Percentiles rank a stretch among this genome's conserved stretches.
These are phyloP conservation scores for Isaurus tuberculatus DNA, from an alignment of 92 coral and sea anemone species.

Conservation along the genomic window DNA sequence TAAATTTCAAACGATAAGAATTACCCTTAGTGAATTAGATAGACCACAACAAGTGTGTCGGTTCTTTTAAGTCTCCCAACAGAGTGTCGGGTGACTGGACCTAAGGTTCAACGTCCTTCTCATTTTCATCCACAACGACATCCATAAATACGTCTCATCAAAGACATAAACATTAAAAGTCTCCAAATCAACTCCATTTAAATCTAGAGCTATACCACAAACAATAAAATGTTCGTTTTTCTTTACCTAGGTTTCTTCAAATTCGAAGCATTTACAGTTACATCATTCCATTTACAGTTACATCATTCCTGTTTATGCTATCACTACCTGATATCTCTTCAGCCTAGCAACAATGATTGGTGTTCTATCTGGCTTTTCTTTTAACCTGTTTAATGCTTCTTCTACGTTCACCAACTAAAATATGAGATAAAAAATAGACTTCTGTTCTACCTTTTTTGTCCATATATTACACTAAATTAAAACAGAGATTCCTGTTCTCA, in stretches of 20 bases:
- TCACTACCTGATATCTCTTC: conserved; percentile 27
- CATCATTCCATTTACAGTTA: no score
- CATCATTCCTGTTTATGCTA: no score
- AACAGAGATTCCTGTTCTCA: no score
- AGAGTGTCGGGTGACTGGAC: no score
- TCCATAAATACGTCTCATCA: neutral
- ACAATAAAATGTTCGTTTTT: neutral
- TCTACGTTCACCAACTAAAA: conserved; percentile 38
- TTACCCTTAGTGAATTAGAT: no score
- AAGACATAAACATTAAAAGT: neutral
- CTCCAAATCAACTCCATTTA: neutral
- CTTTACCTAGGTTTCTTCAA: neutral
- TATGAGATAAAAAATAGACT: neutral
- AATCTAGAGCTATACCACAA: neutral
- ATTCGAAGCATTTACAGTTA: neutral
- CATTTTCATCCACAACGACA: neutral
- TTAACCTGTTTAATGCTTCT: conserved; percentile 31
- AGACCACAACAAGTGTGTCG: no score
- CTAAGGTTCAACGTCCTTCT: no score
- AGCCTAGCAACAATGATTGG: conserved; percentile 35
- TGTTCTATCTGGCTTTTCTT: conserved; percentile 41
- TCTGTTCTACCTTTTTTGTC: neutral
- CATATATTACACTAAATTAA: neutral
- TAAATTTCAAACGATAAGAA: no score
- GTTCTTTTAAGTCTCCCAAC: no score